Conservation (phyloP, 2,113 vertebrate genomes). For the Alethe diademata region DNA sequence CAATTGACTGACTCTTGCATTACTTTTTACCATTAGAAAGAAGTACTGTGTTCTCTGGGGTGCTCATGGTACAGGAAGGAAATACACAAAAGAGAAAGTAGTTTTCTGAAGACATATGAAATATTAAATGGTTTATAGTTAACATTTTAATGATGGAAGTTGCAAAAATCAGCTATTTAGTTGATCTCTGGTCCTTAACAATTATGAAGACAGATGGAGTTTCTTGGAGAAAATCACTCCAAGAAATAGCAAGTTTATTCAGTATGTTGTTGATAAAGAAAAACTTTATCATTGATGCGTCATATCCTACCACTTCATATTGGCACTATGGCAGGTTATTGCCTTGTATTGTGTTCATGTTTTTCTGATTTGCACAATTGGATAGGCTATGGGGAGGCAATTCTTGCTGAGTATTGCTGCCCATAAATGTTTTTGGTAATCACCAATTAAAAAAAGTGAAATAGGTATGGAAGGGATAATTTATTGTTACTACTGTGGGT, state of each 20-base stretch:
- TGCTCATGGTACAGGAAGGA: neutral
- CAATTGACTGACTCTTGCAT: neutral
- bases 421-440: neutral
- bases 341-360: neutral
- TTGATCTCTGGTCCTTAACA: neutral
- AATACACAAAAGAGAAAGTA: neutral
- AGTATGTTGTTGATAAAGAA: accelerated
- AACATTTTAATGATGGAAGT: neutral
- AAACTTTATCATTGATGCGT: neutral
- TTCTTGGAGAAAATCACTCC: neutral
- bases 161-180: neutral
- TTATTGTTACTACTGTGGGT: neutral
- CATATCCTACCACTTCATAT: neutral
- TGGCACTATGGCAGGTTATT: neutral
- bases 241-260: neutral
- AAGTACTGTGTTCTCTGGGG: neutral
- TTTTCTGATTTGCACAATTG: neutral
- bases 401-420: neutral
- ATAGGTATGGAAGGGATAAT: neutral
- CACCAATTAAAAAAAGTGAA: neutral
- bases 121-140: neutral
- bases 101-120: neutral
- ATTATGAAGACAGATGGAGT: neutral
- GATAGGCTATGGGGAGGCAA: neutral
- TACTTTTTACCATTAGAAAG: neutral